These are phyloP conservation scores for Ceramica pisi DNA, from an alignment of 2,888 invertebrate genomes.

Conservation along the genomic window DNA sequence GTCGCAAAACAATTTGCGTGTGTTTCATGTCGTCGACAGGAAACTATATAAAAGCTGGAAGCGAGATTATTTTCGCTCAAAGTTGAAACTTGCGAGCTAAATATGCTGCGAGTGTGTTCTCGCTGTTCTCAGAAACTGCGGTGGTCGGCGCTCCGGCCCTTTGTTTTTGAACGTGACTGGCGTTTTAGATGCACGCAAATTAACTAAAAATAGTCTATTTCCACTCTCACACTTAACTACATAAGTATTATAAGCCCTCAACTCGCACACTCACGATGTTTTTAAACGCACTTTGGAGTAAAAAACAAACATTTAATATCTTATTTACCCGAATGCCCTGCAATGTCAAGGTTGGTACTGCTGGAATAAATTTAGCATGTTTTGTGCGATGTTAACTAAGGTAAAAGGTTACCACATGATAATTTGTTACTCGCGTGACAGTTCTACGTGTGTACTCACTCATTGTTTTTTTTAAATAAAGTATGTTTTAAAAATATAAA, in stretches of 20 bases:
- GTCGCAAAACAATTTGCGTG: constrained; percentile 51
- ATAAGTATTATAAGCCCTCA: constrained; percentile 59
- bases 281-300: constrained; percentile 28
- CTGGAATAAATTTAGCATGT: constrained; percentile 41
- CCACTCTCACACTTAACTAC: constrained; percentile 70
- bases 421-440: constrained; percentile 41
- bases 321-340: constrained; percentile 49
- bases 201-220: constrained; percentile 83
- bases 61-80: constrained; percentile 68
- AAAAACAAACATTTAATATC: constrained; percentile 49
- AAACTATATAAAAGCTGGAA: constrained; percentile 67
- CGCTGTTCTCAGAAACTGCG: constrained; percentile 85
- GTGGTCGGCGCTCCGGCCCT: constrained; percentile 80
- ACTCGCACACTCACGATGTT: constrained; percentile 47
- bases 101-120: constrained; percentile 78
- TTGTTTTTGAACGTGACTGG: constrained; percentile 88
- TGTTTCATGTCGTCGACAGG: constrained; percentile 62
- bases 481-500: constrained; percentile 31
- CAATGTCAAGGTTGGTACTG: constrained; percentile 55
- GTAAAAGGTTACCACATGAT: constrained; percentile 57
- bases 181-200: constrained; percentile 85
- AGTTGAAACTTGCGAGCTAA: constrained; percentile 78
- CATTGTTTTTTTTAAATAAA: constrained; percentile 16
- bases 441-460: not conserved
- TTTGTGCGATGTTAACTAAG: constrained; percentile 43